A percentile compares a stretch with the other conserved stretches of the same genome.
Evolutionary conservation across 2,797 vertebrate genomes (phyloP).

Genomic region (Karalla daura): DNA sequence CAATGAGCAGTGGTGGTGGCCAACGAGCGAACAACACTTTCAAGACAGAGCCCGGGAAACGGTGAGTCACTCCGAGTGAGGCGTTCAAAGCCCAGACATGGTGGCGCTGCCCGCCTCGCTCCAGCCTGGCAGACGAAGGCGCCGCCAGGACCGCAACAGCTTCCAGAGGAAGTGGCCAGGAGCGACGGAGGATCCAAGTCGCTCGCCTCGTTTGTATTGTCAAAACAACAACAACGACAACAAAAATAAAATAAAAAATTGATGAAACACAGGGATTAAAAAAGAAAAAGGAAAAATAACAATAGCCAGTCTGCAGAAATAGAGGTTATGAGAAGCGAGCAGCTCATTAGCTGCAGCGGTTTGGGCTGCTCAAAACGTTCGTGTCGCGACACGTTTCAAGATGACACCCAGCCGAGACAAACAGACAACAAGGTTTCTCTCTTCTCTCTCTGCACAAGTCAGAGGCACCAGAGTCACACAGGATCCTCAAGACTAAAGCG

Average conservation of each 20-base stretch:
- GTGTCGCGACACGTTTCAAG: constrained; percentile 61
- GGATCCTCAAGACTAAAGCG: constrained; percentile 46
- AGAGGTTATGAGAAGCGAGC: constrained; percentile 44
- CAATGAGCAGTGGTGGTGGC: constrained; percentile 19
- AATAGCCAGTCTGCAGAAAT: constrained; percentile 48
- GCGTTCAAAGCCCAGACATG: constrained; percentile 57
- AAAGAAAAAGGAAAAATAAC: constrained; percentile 35
- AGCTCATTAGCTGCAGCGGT: constrained; percentile 66
- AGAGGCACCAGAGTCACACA: constrained; percentile 34
- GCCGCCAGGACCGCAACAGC: constrained; percentile 54
- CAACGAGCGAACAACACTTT: constrained; percentile 36
- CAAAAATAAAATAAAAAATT: too few species aligned
- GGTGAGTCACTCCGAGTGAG: constrained; percentile 56
- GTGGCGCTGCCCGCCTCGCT: constrained; percentile 67
- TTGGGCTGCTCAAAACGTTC: constrained; percentile 67
- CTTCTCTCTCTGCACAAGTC: constrained; percentile 37
- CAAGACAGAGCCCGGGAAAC: constrained; percentile 48
- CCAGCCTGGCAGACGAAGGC: constrained; percentile 54
- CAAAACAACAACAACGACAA: constrained; percentile 55
- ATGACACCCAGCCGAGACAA: constrained; percentile 58
- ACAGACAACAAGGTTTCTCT: constrained; percentile 55
- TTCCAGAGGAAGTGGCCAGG: constrained; percentile 62
- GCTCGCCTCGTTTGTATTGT: constrained; percentile 50
- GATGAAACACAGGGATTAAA: constrained; percentile 42
- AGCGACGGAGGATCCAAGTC: constrained; percentile 55